Conservation (phyloP, 2,888 invertebrate species). For the Lomographa bimaculata region DNA sequence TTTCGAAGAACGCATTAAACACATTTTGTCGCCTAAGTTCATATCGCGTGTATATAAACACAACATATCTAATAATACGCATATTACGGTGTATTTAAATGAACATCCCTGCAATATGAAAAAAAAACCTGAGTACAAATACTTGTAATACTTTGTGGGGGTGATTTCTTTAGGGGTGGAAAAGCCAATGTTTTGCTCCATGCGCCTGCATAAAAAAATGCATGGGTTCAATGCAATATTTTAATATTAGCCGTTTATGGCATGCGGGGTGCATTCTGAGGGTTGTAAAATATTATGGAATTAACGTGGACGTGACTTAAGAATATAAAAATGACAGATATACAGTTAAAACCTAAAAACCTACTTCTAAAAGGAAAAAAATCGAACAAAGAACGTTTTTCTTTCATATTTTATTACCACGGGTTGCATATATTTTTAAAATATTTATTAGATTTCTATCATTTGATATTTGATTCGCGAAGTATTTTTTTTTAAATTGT, state of each 20-base stretch:
- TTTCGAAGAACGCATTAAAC: no score
- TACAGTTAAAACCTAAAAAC: no score
- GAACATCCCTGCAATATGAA: conserved; percentile 56
- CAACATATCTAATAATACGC: conserved; percentile 7
- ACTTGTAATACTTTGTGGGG: conserved; percentile 77
- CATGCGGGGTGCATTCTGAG: conserved; percentile 66
- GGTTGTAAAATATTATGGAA: conserved; percentile 45
- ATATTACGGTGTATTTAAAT: conserved; percentile 62
- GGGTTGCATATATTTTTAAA: no score
- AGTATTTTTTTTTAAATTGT: no score
- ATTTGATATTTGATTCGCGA: no score
- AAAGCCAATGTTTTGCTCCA: conserved; percentile 77
- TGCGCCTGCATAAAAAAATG: conserved; percentile 70
- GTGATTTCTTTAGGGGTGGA: conserved; percentile 56
- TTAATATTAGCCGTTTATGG: conserved; percentile 81
- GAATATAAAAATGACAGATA: not conserved
- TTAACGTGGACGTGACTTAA: conserved; percentile 46
- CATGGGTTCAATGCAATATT: conserved; percentile 78
- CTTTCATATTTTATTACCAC: no score
- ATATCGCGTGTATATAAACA: no score
- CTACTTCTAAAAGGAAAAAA: no score
- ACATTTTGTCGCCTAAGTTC: no score
- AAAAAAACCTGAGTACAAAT: conserved; percentile 75
- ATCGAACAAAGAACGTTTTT: no score
- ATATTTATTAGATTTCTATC: no score